phyloP scores from a whole-genome alignment of 2,113 vertebrate species.

The Epinephelus fuscoguttatus region DNA sequence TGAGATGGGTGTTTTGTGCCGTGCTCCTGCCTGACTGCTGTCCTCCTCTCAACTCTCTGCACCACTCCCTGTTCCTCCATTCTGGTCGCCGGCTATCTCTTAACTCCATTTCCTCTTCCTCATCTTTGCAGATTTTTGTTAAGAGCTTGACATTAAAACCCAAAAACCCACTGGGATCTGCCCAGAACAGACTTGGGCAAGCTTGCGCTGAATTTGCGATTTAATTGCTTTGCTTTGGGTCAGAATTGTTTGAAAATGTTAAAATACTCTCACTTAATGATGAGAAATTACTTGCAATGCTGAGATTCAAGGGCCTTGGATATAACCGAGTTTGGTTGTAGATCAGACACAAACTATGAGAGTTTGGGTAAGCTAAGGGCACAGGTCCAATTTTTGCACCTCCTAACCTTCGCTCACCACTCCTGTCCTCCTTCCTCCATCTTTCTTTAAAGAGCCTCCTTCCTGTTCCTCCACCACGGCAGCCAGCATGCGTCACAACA shows the following conservation, averaged over 20 bases:
- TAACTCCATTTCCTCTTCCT: conserved; percentile 49
- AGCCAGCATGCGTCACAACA: conserved; percentile 47
- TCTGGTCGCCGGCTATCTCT: conserved; percentile 38
- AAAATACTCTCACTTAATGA: conserved; percentile 51
- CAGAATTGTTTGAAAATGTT: conserved; percentile 63
- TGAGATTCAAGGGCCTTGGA: conserved; percentile 8
- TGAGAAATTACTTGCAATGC: conserved; percentile 22
- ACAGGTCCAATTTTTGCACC: not conserved
- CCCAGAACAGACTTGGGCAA: conserved; percentile 38
- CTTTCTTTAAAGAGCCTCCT: conserved; percentile 11
- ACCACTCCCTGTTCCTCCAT: conserved; percentile 40
- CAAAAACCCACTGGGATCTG: conserved; percentile 44
- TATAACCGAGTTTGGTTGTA: not conserved
- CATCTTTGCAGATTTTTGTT: conserved; percentile 53
- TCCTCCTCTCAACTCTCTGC: conserved; percentile 36
- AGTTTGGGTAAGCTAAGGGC: not conserved
- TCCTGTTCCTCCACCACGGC: not conserved
- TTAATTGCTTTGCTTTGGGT: conserved; percentile 67
- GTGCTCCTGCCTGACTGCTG: conserved; percentile 34
- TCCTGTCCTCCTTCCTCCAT: not conserved
- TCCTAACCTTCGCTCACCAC: not conserved
- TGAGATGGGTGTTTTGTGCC: conserved; percentile 58
- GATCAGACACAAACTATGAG: not conserved
- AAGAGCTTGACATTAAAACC: conserved; percentile 66
- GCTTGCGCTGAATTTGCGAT: conserved; percentile 35